Conservation (phyloP, 2,888 invertebrate genomes). For the Dasysyrphus albostriatus region DNA sequence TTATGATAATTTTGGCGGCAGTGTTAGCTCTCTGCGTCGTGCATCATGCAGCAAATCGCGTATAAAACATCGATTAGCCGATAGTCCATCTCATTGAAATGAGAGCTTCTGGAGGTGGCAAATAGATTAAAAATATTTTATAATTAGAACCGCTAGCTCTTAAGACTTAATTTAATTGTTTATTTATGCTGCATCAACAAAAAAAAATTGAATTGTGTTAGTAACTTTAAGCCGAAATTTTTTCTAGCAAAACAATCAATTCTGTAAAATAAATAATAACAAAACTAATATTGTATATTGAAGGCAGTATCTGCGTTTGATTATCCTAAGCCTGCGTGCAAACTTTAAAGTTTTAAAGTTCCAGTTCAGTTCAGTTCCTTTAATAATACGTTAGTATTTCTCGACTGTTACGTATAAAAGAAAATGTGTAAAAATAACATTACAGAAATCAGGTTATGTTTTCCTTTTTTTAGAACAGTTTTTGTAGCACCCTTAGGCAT, state of each 20-base stretch:
- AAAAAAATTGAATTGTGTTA: conserved; percentile 17
- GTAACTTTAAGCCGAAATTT: conserved; percentile 24
- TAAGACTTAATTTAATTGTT: background rate
- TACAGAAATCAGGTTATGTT: too few relatives aligned
- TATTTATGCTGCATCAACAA: background rate
- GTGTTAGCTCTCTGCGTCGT: conserved; percentile 83
- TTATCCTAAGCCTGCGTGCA: background rate
- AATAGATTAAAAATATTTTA: background rate
- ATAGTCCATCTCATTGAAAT: conserved; percentile 83
- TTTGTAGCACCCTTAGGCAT: too few relatives aligned
- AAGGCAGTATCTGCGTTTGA: background rate
- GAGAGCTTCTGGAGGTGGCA: conserved; percentile 6
- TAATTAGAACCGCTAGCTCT: conserved; percentile 2
- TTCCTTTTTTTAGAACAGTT: too few relatives aligned
- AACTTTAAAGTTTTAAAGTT: background rate
- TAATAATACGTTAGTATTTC: too few relatives aligned
- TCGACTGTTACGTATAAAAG: too few relatives aligned
- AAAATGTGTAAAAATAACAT: too few relatives aligned
- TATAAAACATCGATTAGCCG: conserved; percentile 83
- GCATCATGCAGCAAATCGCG: conserved; percentile 84
- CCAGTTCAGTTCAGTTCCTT: background rate
- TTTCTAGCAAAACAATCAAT: background rate
- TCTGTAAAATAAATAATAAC: background rate
- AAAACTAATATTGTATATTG: background rate
- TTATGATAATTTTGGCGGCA: conserved; percentile 84